phyloP scores from a whole-genome alignment of 2,797 vertebrate species.

The Melanotaenia parkinsoni region DNA sequence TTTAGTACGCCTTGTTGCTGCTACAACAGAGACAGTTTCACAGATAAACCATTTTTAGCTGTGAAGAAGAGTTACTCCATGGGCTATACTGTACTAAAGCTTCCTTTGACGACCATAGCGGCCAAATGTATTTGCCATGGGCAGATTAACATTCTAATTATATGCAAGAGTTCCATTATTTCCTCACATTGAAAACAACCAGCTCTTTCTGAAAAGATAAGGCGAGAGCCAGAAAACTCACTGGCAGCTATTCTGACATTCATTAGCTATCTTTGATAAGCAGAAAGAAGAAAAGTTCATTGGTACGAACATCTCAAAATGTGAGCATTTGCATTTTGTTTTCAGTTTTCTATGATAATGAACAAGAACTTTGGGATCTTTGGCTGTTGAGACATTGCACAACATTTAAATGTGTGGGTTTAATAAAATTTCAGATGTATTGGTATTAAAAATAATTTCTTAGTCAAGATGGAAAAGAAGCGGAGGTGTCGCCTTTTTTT shows the following conservation, averaged over 20 bases:
- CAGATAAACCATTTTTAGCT: conserved; percentile 11
- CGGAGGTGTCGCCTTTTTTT: not conserved
- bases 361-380: not conserved
- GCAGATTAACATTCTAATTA: not conserved
- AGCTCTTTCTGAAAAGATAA: not conserved
- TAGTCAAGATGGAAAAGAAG: not conserved
- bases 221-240: not conserved
- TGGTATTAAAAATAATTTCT: not conserved
- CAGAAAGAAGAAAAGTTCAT: no score
- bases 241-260: not conserved
- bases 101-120: not conserved
- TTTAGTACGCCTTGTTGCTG: conserved; percentile 1
- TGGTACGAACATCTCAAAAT: no score
- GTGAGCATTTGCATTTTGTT: no score
- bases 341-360: not conserved
- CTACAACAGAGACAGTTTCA: not conserved
- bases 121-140: not conserved
- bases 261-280: no score
- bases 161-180: not conserved
- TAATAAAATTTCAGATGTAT: not conserved
- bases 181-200: not conserved
- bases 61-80: not conserved
- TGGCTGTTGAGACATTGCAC: not conserved
- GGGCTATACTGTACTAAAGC: not conserved
- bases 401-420: not conserved